Evolutionary conservation across 2,797 vertebrate genomes (phyloP), one percentile per base, ranked within the genome.

Genomic region (Neopelma chrysocephalum): DNA sequence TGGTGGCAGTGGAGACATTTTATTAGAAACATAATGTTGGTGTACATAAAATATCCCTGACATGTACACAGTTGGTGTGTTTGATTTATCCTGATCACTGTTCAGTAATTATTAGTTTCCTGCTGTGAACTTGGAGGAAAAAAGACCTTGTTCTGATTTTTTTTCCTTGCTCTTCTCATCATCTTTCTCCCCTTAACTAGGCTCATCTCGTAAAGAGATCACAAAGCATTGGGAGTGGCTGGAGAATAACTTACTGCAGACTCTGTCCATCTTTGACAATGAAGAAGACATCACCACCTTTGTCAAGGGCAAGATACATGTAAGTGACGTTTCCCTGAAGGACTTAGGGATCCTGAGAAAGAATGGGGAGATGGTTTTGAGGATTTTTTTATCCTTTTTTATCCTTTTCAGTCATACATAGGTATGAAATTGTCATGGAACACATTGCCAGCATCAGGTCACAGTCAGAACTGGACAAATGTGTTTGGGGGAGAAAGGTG

Each of bases 151-250:
- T 66, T 87, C 58, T 92, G 25, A 45, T 73, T 80, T n/a, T 21
- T 87, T 54, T 93, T 34, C 53, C 90, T 90, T 82, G 66, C 16
- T 85, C 18, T 94, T 95, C n/a, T 26, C 22, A 11, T 91, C 42
- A 27, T 60, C 40, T 93, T 77, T 82, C 54, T 61, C 20, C 32
- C 16, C 21, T 76, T 90, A 17, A 77, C 66, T 96, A 99, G 99
- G 99, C 83, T 99, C 99, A 11, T 98, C 98, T 53, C 98, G 99
- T 80, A 99, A 99, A 96, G 99, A 99, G 97, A 99, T 99, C 96
- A 99, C 99, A 2, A 98, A 98, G 85, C 99, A 99, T 93, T 99
- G 99, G 99, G 99, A 99, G 57, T 99, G 99, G 99, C 98, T 99
- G 94, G 99, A 99, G 96, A 97, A 98, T 89, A 99, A 99, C 95